A percentile compares a stretch with the other conserved stretches of the same genome.
Conservation (phyloP, 2,797 vertebrate species). For the Forpus xanthops region DNA sequence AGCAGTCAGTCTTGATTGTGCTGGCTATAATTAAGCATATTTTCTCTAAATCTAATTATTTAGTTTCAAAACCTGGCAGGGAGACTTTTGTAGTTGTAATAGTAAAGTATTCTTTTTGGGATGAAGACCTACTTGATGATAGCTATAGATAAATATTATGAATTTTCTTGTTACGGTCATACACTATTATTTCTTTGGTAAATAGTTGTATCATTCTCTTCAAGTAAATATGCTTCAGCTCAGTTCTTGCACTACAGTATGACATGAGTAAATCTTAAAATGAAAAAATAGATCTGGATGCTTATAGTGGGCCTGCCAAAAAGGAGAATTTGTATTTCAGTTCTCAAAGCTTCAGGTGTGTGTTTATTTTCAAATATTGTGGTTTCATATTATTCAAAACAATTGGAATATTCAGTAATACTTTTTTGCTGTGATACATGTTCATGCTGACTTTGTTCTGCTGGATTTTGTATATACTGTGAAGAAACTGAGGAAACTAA, state of each 20-base stretch:
- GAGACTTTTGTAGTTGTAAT: background rate
- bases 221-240: background rate
- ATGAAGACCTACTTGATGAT: background rate
- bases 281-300: background rate
- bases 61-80: background rate
- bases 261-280: background rate
- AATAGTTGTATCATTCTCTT: background rate
- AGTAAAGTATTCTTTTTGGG: background rate
- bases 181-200: background rate
- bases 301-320: background rate
- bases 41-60: slow-evolving; percentile 70
- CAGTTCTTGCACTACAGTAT: background rate
- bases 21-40: slow-evolving; percentile 65
- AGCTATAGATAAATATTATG: background rate
- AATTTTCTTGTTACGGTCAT: background rate
- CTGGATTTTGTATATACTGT: background rate
- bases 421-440: background rate
- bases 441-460: background rate
- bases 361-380: background rate
- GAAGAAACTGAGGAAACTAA: background rate
- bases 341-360: background rate
- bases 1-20: slow-evolving; percentile 67
- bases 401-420: background rate
- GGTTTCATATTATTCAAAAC: background rate
- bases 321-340: background rate